These are phyloP conservation scores for Trichogramma pretiosum DNA, from an alignment of 1,140 invertebrate genomes.

Conservation along the genomic window DNA sequence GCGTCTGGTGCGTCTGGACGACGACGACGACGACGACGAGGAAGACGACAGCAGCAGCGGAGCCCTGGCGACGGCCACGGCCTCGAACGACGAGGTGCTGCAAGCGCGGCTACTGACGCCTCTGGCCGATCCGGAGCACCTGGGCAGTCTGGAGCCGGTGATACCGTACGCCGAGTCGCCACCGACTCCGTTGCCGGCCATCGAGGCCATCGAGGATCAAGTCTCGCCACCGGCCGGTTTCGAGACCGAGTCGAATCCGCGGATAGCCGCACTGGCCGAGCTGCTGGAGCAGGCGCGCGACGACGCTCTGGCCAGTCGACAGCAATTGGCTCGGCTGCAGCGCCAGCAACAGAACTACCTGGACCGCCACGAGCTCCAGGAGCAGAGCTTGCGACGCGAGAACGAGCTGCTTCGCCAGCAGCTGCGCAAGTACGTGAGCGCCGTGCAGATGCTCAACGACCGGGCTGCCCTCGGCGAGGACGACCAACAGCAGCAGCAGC, in stretches of 20 bases:
- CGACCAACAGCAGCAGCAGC: no score
- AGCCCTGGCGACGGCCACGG: not conserved
- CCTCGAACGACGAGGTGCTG: no score
- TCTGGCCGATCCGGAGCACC: not conserved
- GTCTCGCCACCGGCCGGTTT: slow-evolving; percentile 22
- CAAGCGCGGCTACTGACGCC: no score
- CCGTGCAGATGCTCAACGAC: slow-evolving; percentile 72
- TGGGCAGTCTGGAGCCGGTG: not conserved
- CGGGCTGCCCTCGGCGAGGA: slow-evolving; percentile 50
- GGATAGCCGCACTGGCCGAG: slow-evolving; percentile 35
- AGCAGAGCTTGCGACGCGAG: slow-evolving; percentile 62
- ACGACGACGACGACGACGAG: no score
- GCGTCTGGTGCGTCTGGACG: no score
- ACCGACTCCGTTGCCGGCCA: no score
- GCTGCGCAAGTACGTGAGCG: slow-evolving; percentile 79
- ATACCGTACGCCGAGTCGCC: no score
- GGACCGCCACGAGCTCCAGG: slow-evolving; percentile 40
- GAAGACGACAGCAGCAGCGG: not conserved
- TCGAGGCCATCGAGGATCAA: slow-evolving; percentile 40
- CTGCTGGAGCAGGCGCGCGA: slow-evolving; percentile 39
- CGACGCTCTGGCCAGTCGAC: slow-evolving; percentile 35
- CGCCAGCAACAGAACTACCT: slow-evolving; percentile 42
- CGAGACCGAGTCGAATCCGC: no score
- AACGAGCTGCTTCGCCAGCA: slow-evolving; percentile 83
- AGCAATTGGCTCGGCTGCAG: slow-evolving; percentile 37